Percentiles rank a stretch among this genome's conserved stretches.
phyloP scores from a whole-genome alignment of 2,797 vertebrate species.

The Setipinna tenuifilis region DNA sequence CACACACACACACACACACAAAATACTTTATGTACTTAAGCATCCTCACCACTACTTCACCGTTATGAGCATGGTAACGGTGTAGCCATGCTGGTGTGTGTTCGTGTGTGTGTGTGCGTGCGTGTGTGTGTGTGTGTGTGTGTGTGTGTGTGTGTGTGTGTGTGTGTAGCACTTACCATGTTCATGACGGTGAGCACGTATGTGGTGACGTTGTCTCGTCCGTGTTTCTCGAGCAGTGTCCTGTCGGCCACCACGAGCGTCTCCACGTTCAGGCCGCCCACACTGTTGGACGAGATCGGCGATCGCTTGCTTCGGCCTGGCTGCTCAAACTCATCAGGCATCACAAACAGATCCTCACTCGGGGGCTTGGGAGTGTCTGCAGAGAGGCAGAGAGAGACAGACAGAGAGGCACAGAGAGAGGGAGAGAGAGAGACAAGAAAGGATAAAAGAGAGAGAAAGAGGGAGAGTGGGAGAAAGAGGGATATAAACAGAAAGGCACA shows the following conservation, averaged over 20 bases:
- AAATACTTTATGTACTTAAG: neutral
- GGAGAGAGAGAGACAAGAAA: slow-evolving; percentile 18
- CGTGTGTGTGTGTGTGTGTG: too few species aligned
- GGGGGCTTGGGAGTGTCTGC: slow-evolving; percentile 88
- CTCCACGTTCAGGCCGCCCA: slow-evolving; percentile 89
- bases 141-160: too few species aligned
- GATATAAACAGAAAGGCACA: slow-evolving; percentile 19
- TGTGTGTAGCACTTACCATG: slow-evolving; percentile 79
- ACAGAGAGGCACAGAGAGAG: slow-evolving; percentile 5
- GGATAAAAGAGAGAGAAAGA: slow-evolving; percentile 24
- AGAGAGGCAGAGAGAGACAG: slow-evolving; percentile 43
- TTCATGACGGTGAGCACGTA: slow-evolving; percentile 98
- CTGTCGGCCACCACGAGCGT: slow-evolving; percentile 96
- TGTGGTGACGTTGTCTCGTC: slow-evolving; percentile 91
- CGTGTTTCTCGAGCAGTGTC: slow-evolving; percentile 96
- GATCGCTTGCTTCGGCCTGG: slow-evolving; percentile 84
- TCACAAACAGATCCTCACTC: slow-evolving; percentile 76
- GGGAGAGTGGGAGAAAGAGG: neutral
- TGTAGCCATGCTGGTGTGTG: too few species aligned
- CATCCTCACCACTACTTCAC: neutral
- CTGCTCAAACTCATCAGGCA: slow-evolving; percentile 82
- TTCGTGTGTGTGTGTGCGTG: too few species aligned
- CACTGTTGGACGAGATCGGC: slow-evolving; percentile 81
- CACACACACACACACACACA: neutral
- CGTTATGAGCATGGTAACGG: too few species aligned